Base-by-base conservation (phyloP, 53 echinoderm and acorn worm genomes). In the Stichopus horrens region DNA sequence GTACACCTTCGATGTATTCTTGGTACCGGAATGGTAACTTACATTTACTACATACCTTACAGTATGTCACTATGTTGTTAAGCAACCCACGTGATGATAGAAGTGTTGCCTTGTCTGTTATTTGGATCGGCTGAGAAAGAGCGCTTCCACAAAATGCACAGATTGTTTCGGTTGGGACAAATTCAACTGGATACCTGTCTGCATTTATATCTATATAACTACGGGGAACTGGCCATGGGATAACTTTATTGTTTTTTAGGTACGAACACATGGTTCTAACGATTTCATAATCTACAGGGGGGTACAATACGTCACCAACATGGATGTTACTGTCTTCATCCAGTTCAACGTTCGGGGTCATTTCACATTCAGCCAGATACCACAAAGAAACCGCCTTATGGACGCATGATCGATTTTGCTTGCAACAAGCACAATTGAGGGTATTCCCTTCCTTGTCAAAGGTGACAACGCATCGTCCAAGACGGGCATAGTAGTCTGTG, bases 211-310 rank as follows among this genome's bases (percentile, higher is more conserved):
- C 21, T 7, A 16, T 57, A 3, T n/a, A 81, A 4, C 14, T n/a
- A 21, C 5, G 11, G 55, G 86, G 65, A 23, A 22, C 86, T 22
- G 86, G 86, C 86, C 86, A 85, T 65, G 86, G 86, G n/a, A 85
- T 85, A 21, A 23, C 21, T 65, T 85, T 66, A 21, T 85, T 22
- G 8, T 66, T 8, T 18, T 65, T 59, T 1, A 86, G 7, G 22
- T 86, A 86, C 16, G 65, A 23, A 22, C 86, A 86, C 66, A 86
- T 86, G 5, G 23, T 11, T 23, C 11, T 66, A 14, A 86, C 21
- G 10, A 54, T 67, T 23, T 65, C 23, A 52, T 63, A 7, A 66
- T 86, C 53, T 9, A 7, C 14, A 9, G 67, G 86, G 23, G 86
- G 86, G 9, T 86, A 86, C 5, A 86, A 10, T 65, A 68, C 67